phyloP scores from a whole-genome alignment of 2,113 vertebrate genomes.

The Megaceryle maxima region DNA sequence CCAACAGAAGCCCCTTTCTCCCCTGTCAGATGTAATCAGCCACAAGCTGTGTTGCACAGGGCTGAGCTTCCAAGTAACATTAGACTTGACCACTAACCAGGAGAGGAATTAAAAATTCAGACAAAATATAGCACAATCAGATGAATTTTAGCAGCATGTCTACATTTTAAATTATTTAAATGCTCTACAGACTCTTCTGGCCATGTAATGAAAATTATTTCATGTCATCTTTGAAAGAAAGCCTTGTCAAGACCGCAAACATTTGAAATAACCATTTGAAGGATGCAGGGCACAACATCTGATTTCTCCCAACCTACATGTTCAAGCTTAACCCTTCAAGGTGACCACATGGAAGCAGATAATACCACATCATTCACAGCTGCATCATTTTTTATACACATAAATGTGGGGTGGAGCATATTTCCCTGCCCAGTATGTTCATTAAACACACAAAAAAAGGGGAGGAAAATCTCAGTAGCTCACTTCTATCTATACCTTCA shows the following conservation, averaged over 20 bases:
- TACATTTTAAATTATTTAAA: not conserved
- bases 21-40: conserved; percentile 1
- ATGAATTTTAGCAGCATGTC: not conserved
- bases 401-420: rapidly evolving
- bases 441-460: not conserved
- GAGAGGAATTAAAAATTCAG: conserved; percentile 19
- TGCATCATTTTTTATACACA: not conserved
- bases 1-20: not conserved
- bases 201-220: not conserved
- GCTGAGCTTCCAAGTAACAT: not conserved
- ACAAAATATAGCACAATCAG: not conserved
- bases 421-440: not conserved
- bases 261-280: not conserved
- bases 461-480: not conserved
- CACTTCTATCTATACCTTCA: not conserved
- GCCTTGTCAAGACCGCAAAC: not conserved
- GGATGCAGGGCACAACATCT: rapidly evolving
- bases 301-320: not conserved
- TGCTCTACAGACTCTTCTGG: not conserved
- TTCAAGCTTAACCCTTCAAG: not conserved
- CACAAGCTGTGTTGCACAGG: conserved; percentile 19
- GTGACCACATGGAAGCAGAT: not conserved
- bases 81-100: not conserved
- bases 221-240: not conserved
- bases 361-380: not conserved